Evolutionary conservation across 64 coral and sea anemone species (phyloP).

Genomic region (Catalaphyllia jardinei): DNA sequence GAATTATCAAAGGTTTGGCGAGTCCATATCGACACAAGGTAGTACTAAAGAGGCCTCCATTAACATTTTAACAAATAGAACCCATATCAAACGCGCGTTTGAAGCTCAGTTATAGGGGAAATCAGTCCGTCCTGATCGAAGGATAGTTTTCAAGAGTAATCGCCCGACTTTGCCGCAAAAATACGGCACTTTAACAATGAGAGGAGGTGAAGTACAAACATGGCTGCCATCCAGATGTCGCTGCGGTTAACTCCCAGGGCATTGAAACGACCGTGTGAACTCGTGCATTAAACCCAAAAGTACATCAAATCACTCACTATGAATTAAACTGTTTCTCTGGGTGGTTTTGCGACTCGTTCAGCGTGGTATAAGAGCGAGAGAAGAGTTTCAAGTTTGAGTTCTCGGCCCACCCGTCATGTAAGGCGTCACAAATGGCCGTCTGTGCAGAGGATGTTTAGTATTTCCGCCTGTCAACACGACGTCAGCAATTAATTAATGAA

Average conservation of each 20-base stretch:
- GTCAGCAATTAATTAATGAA: slow-evolving; percentile 55
- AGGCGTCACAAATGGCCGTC: slow-evolving; percentile 45
- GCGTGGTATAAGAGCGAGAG: neutral
- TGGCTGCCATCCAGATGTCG: slow-evolving; percentile 19
- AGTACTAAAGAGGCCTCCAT: neutral
- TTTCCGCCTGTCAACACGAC: slow-evolving; percentile 51
- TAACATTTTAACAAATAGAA: neutral
- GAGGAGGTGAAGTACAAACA: slow-evolving; percentile 27
- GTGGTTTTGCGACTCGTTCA: neutral
- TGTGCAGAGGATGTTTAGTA: slow-evolving; percentile 31
- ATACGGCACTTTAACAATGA: slow-evolving; percentile 3
- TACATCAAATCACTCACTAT: slow-evolving; percentile 2
- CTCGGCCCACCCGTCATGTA: slow-evolving; percentile 20
- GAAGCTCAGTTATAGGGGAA: neutral
- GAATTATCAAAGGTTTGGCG: slow-evolving; percentile 1
- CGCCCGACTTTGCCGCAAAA: neutral
- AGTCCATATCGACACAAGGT: neutral
- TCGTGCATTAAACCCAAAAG: neutral
- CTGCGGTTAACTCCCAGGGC: neutral
- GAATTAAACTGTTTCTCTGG: slow-evolving; percentile 18
- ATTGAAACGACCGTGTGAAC: neutral
- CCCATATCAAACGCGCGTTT: neutral
- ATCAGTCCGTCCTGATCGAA: neutral
- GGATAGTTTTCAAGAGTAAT: neutral
- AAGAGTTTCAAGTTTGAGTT: neutral